phyloP scores from a whole-genome alignment of 2,113 vertebrate genomes.

The Abramis brama region DNA sequence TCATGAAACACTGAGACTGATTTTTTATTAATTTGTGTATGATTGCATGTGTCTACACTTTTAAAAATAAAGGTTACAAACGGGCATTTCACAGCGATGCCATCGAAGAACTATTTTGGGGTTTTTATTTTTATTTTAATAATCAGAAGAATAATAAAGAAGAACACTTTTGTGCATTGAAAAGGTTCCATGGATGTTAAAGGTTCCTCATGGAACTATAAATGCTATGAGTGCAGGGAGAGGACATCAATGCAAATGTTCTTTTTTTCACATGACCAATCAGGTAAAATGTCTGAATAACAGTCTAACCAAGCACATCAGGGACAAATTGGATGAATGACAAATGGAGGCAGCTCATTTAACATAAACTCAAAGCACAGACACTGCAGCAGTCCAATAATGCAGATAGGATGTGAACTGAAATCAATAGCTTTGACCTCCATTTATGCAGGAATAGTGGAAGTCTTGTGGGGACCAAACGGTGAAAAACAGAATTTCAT shows the following conservation, averaged over 20 bases:
- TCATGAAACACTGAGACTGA: no score
- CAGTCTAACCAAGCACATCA: slow-evolving; percentile 24
- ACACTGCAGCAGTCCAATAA: slow-evolving; percentile 13
- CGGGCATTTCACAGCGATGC: no score
- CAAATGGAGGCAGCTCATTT: slow-evolving; percentile 38
- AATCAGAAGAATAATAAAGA: no score
- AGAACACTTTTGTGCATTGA: no score
- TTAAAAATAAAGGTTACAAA: no score
- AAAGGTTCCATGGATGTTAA: no score
- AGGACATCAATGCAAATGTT: slow-evolving; percentile 4
- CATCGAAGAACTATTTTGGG: no score
- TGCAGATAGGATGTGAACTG: slow-evolving; percentile 7
- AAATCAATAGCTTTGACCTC: slow-evolving; percentile 44
- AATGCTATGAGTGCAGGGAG: neutral
- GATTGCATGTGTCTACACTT: no score
- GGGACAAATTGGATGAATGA: slow-evolving; percentile 43
- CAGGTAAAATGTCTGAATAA: slow-evolving; percentile 18
- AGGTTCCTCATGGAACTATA: no score
- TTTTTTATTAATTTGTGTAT: no score
- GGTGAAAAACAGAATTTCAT: slow-evolving; percentile 34
- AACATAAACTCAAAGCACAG: slow-evolving; percentile 39
- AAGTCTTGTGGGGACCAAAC: slow-evolving; percentile 37
- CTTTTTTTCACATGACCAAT: slow-evolving; percentile 18
- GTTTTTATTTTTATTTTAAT: no score
- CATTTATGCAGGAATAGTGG: slow-evolving; percentile 8